These are phyloP conservation scores for Dendronephthya gigantea DNA, from an alignment of 64 coral and sea anemone species.

Conservation along the genomic window DNA sequence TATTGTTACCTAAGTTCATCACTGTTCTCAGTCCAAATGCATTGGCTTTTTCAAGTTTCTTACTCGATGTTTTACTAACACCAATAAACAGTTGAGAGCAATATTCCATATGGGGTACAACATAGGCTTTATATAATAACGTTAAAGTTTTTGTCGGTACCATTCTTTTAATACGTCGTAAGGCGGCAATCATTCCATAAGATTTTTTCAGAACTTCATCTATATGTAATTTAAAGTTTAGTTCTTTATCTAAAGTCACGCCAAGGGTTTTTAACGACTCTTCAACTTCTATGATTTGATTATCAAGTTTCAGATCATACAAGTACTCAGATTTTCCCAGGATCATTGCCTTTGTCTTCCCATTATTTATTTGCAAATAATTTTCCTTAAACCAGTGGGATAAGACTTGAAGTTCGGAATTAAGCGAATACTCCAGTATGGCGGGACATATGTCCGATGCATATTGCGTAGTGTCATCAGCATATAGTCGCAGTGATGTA, in stretches of 20 bases:
- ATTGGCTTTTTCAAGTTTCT: no score
- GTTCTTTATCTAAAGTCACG: not conserved
- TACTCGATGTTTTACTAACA: no score
- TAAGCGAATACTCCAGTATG: constrained; percentile 33
- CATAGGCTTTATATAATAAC: no score
- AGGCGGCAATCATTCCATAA: no score
- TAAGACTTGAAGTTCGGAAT: constrained; percentile 25
- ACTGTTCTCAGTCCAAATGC: no score
- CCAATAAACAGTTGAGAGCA: not conserved
- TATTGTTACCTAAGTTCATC: no score
- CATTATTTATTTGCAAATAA: not conserved
- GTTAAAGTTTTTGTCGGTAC: no score
- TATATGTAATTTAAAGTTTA: not conserved
- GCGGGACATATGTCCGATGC: constrained; percentile 23
- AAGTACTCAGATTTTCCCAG: not conserved
- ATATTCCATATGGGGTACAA: no score
- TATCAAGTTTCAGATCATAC: constrained; percentile 34
- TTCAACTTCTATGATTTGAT: constrained; percentile 16
- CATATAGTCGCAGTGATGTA: not conserved
- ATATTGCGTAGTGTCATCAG: constrained; percentile 38
- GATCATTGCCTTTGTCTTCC: not conserved
- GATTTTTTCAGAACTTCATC: constrained; percentile 5
- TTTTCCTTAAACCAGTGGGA: constrained; percentile 9
- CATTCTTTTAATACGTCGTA: no score
- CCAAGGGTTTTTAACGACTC: constrained; percentile 31